Evolutionary conservation across 2,888 invertebrate genomes (phyloP), one percentile per base, ranked within the genome.

Genomic region (Ischnus inquisitorius): DNA sequence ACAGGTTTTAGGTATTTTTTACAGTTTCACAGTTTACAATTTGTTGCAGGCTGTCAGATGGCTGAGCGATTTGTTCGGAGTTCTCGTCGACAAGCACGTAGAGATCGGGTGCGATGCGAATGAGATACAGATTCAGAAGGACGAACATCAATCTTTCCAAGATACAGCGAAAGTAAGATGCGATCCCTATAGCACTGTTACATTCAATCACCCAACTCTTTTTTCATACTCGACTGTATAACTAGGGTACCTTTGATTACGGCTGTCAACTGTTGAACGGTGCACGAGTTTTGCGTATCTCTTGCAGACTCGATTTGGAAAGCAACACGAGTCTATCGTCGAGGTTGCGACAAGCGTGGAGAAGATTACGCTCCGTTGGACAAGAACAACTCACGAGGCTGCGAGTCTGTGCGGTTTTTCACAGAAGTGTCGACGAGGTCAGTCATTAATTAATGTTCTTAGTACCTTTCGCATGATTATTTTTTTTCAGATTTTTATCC

Each of bases 191-290:
- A 25, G 25, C 10, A 46, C 22, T 14, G 22, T 57, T 57, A 12
- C 14, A 25, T 57, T 57, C 3, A 57, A 25, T 14, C 3, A 12
- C 46, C 46, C 12, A 14, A 57, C 3, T 25, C 22, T 14, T 25
- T 57, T 54, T 3, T 16, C 54, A 22, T 25, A 8, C 19, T 10
- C 8, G 54, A 19, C 0, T 4, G 1, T 25, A 22, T 54, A 8
- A 81, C 76, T 92, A 97, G 97, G 96, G 96, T 71, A 97, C 97
- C 19, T 97, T 96, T 92, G 96, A 97, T 87, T 97, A 97, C 90
- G 97, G 97, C 16, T 96, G 96, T 89, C 97, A 97, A 93, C 94
- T 97, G 84, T 94, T 97, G 68, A 96, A 96, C 89, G 97, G 97
- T 3, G 96, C 97, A 1, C 94, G 96, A 72, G 95, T 96, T 14